These are phyloP conservation scores for Hemicentrotus pulcherrimus DNA, from an alignment of 35 echinoderm and acorn worm genomes.

Conservation along the genomic window DNA sequence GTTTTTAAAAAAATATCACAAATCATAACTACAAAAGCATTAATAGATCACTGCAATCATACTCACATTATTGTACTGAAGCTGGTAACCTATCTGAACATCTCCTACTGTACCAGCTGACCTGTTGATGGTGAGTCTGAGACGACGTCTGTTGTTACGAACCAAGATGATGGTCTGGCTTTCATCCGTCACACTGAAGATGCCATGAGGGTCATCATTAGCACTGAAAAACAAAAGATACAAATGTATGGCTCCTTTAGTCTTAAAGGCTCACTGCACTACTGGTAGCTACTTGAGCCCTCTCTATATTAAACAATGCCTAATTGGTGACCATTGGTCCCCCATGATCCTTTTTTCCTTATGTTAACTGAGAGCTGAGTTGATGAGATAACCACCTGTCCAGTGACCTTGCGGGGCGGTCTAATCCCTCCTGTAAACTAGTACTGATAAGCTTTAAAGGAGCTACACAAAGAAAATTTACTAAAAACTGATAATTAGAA, in stretches of 20 bases:
- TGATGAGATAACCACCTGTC: too few species aligned
- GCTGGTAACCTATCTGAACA: conserved; percentile 69
- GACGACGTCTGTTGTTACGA: conserved; percentile 43
- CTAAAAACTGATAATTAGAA: too few species aligned
- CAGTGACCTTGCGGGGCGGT: too few species aligned
- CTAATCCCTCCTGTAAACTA: too few species aligned
- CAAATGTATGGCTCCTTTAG: not conserved
- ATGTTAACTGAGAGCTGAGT: too few species aligned
- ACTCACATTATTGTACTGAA: conserved; percentile 88
- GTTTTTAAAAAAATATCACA: not conserved
- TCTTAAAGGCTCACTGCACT: too few species aligned
- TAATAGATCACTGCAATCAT: not conserved
- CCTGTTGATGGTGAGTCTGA: conserved; percentile 63
- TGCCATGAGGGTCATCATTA: conserved; percentile 96
- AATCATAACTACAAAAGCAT: not conserved
- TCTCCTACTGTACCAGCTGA: conserved; percentile 73
- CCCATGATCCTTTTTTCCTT: too few species aligned
- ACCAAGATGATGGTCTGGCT: conserved; percentile 66
- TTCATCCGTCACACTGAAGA: conserved; percentile 80
- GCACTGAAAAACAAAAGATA: conserved; percentile 55
- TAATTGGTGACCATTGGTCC: too few species aligned
- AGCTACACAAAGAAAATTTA: too few species aligned
- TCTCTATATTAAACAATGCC: too few species aligned
- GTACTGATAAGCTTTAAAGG: too few species aligned
- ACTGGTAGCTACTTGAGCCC: too few species aligned